Base-by-base conservation (phyloP, 2,797 vertebrate species). In the Microctenopoma lineatum region DNA sequence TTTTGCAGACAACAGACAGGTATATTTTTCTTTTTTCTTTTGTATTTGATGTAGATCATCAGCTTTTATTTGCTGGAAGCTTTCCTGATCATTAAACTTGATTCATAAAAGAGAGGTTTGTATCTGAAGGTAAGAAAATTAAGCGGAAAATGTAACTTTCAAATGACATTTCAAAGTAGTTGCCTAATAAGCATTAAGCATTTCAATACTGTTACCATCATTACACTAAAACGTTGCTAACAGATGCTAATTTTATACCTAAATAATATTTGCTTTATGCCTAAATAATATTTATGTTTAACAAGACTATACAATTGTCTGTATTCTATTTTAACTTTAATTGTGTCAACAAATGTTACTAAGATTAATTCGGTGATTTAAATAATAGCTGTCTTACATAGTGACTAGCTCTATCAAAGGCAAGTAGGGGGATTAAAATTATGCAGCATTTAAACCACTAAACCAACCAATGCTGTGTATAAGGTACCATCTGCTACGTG, bases 401-500 rank as follows among this genome's bases (percentile, higher is more conserved):
- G 41, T 58, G 39, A 73, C n/a, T 14, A 51, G 13, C 46, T 56
- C 13, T 46, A 32, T 42, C 0, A 3, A 58, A 32, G 25, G 67
- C 10, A 47, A 56, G 52, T 56, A n/a, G 29, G 38, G 2, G 29
- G 66, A 73, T 84, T 84, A 44, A 32, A 57, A 47, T 27, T 8
- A 58, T 60, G 53, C 25, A 61, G 59, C 51, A 51, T 75, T n/a
- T 61, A 12, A n/a, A 44, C 11, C 2, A 0, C 47, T 38, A 26
- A 52, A 38, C n/a, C 66, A 18, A 39, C 54, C 36, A 14, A 25
- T 55, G 36, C 42, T 59, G 51, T 60, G 34, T 52, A 48, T 62
- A 59, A 18, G n/a, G 18, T 16, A 54, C 66, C 72, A 85, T 86
- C 79, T 87, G 84, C 60, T 72, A 16, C 59, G 56, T 65, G 64